These are phyloP conservation scores for Sinhomidia bicolor DNA, from an alignment of 2,888 invertebrate genomes.

Conservation along the genomic window DNA sequence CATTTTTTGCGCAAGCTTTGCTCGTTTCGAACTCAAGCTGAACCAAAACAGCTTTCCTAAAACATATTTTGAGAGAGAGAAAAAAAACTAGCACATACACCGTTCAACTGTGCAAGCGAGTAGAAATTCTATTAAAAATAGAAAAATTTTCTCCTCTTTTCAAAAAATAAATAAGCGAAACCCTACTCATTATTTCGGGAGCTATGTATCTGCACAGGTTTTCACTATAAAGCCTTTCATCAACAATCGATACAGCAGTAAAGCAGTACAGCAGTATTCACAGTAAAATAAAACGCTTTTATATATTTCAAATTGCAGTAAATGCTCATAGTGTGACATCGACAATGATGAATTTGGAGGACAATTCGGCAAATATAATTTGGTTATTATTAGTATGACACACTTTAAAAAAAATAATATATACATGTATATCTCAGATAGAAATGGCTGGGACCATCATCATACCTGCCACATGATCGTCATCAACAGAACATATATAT, in stretches of 20 bases:
- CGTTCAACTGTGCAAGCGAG: neutral
- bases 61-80: neutral
- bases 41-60: neutral
- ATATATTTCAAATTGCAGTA: neutral
- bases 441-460: neutral
- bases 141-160: neutral
- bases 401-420: slow-evolving; percentile 17
- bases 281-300: neutral
- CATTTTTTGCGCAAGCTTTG: neutral
- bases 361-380: neutral
- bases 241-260: neutral
- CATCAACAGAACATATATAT: neutral
- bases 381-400: neutral
- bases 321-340: neutral
- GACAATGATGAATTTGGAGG: slow-evolving; percentile 7
- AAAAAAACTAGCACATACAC: neutral
- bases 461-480: too few species aligned
- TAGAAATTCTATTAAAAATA: neutral
- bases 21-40: too few species aligned
- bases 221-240: neutral
- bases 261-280: neutral
- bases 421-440: too few species aligned
- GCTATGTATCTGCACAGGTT: neutral
- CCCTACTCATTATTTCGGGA: neutral
- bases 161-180: neutral